Evolutionary conservation across 1,140 invertebrate genomes (phyloP).

Genomic region (Matsumurasca onukii): DNA sequence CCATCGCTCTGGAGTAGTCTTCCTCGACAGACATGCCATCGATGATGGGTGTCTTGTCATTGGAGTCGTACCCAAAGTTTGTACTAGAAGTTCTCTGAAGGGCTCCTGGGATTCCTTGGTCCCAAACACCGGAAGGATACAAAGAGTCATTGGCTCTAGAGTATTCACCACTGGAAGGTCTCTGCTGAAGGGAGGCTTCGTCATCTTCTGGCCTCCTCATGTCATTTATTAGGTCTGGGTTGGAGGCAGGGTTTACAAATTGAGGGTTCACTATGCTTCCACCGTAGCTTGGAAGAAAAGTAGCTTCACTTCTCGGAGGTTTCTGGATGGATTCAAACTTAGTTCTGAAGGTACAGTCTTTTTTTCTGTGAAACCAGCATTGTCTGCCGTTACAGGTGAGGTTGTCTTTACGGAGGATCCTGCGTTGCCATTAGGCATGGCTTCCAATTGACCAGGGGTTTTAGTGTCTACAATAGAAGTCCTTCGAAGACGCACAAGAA

Average conservation of each 20-base stretch:
- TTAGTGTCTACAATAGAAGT: slow-evolving; percentile 72
- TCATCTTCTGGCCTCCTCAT: slow-evolving; percentile 49
- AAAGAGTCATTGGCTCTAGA: slow-evolving; percentile 61
- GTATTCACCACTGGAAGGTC: slow-evolving; percentile 63
- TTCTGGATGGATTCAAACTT: slow-evolving; percentile 57
- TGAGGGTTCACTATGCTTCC: slow-evolving; percentile 22
- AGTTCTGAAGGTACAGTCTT: slow-evolving; percentile 61
- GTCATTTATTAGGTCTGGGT: slow-evolving; percentile 81
- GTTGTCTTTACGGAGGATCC: slow-evolving; percentile 18
- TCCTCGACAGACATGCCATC: slow-evolving; percentile 58
- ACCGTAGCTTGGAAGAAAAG: neutral
- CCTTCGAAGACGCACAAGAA: slow-evolving; percentile 67
- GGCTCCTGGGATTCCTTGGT: slow-evolving; percentile 50
- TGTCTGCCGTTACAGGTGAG: slow-evolving; percentile 35
- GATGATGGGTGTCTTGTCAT: slow-evolving; percentile 75
- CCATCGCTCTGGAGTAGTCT: slow-evolving; percentile 43
- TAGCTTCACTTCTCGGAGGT: slow-evolving; percentile 27
- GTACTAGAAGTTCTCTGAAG: slow-evolving; percentile 54
- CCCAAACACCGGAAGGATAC: slow-evolving; percentile 69
- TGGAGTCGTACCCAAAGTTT: slow-evolving; percentile 58
- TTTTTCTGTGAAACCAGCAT: slow-evolving; percentile 34
- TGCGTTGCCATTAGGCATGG: slow-evolving; percentile 45
- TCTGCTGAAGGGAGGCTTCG: slow-evolving; percentile 8
- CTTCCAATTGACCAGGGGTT: slow-evolving; percentile 63
- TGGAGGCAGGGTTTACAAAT: slow-evolving; percentile 63